Conservation (phyloP, 2,888 invertebrate genomes). For the Melanargia galathea region DNA sequence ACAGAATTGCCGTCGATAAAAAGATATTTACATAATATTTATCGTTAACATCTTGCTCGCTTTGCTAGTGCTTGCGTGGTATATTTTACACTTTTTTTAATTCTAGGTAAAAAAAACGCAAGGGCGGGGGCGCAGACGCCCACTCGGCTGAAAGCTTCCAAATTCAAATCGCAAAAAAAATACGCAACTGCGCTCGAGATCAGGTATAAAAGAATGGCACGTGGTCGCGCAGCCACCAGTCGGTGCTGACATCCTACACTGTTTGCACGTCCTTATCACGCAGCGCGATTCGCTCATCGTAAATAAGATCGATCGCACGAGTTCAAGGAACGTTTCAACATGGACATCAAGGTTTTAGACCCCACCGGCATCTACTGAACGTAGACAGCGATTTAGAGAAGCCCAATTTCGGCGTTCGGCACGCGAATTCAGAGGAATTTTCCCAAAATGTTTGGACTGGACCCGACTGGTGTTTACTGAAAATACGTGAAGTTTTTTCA, state of each 20-base stretch:
- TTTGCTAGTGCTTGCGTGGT: conserved; percentile 48
- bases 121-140: conserved; percentile 73
- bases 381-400: conserved; percentile 43
- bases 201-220: conserved; percentile 74
- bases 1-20: conserved; percentile 11
- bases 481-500: conserved; percentile 22
- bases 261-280: conserved; percentile 64
- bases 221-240: conserved; percentile 69
- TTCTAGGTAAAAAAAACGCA: conserved; percentile 50
- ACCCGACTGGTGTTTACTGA: conserved; percentile 43
- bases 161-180: conserved; percentile 79
- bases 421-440: conserved; percentile 28
- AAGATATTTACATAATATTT: conserved; percentile 17
- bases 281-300: conserved; percentile 59
- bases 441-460: conserved; percentile 40
- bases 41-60: conserved; percentile 33
- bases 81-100: conserved; percentile 27
- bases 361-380: conserved; percentile 75
- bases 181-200: conserved; percentile 69
- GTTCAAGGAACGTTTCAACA: conserved; percentile 59
- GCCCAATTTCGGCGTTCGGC: conserved; percentile 22
- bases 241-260: conserved; percentile 56
- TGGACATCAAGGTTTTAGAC: conserved; percentile 76
- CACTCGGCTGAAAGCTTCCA: conserved; percentile 80
- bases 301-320: conserved; percentile 75